Evolutionary conservation across 1,140 invertebrate genomes (phyloP).

Genomic region (Psix sp.): DNA sequence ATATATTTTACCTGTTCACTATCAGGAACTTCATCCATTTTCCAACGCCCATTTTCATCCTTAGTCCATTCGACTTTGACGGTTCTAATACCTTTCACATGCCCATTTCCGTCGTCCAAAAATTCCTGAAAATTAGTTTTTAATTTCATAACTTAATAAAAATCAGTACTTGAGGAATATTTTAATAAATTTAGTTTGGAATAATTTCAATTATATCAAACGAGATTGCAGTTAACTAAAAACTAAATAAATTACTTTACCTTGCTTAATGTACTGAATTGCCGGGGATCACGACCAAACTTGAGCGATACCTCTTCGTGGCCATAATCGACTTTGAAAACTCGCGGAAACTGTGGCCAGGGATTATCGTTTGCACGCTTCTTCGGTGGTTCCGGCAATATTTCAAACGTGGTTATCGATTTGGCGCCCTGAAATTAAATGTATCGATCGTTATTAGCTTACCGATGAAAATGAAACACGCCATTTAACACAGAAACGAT

Average conservation of each 20-base stretch:
- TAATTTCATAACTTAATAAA: neutral
- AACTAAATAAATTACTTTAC: constrained; percentile 67
- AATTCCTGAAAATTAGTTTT: constrained; percentile 84
- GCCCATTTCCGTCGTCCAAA: constrained; percentile 92
- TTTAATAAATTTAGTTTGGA: too few relatives aligned
- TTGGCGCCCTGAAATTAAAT: constrained; percentile 86
- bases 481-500: too few relatives aligned
- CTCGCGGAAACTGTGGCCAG: constrained; percentile 98
- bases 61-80: constrained; percentile 95
- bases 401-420: constrained; percentile 97
- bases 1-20: constrained; percentile 82
- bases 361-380: constrained; percentile 91
- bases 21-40: constrained; percentile 92
- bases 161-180: neutral
- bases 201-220: too few relatives aligned
- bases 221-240: too few relatives aligned
- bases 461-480: too few relatives aligned
- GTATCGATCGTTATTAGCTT: constrained; percentile 3
- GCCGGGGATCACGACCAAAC: constrained; percentile 94
- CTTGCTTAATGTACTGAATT: constrained; percentile 95
- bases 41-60: constrained; percentile 94
- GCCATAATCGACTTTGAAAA: constrained; percentile 98
- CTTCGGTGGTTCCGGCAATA: constrained; percentile 92
- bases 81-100: constrained; percentile 92
- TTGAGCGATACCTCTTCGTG: constrained; percentile 95